Evolutionary conservation across 2,113 vertebrate species (phyloP), one percentile per base, ranked within the genome.

Genomic region (Acinonyx jubatus): DNA sequence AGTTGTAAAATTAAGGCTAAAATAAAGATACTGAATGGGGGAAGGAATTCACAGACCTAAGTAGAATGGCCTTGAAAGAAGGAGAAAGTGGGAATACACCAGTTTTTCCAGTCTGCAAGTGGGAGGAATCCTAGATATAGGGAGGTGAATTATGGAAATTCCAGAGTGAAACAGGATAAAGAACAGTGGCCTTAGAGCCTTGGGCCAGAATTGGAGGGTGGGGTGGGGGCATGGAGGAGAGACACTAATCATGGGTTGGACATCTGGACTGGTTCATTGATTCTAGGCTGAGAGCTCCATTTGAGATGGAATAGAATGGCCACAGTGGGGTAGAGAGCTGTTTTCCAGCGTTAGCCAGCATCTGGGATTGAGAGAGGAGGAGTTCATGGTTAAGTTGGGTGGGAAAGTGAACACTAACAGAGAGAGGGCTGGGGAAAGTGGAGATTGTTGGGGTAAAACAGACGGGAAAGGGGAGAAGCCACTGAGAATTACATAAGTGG

Each of bases 71-170:
- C 76, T 97, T 94, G 71, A 94, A 91, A 95, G 65, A 86, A 87
- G 41, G 63, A 97, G 81, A 96, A 97, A 85, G 84, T 92, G 57
- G 92, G 79, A 96, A 76, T 95, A 66, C 25, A 95, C 71, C 80
- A 89, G 55, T 91, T 97, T 97, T 94, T 93, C 85, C 68, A 81
- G 68, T 45, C 12, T 96, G 82, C n/a, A 92, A 52, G 31, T 85
- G 45, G 91, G 84, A 52, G 66, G 81, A 63, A 96, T 95, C 48
- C 57, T 96, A 63, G 91, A 61, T 93, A 93, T 19, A 66, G 88
- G 68, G 5, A 97, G 80, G 19, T 88, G n/a, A 97, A 27, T 41
- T 52, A 81, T 97, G 81, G 88, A 73, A 94, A 98, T 97, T 95
- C 71, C 41, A 88, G 66, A 92, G 71, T 36, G 57, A 97, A 91